Percentiles rank a stretch among this genome's conserved stretches.
Conservation (phyloP, 1,140 invertebrate species). For the Sitophilus oryzae region DNA sequence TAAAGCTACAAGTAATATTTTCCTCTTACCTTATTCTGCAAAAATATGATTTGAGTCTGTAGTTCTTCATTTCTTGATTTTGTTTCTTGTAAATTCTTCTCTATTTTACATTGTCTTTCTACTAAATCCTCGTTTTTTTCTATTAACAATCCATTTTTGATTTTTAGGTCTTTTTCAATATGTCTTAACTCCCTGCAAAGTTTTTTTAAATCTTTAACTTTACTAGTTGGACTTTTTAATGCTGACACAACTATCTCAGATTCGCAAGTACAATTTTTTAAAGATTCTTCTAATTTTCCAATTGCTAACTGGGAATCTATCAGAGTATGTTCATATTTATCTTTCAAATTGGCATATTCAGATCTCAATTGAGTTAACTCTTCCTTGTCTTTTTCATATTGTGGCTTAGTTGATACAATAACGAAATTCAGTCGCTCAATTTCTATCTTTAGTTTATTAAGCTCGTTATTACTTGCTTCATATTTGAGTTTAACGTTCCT, state of each 20-base stretch:
- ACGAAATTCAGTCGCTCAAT: constrained; percentile 1
- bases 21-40: background rate
- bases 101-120: background rate
- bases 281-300: background rate
- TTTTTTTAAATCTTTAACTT: constrained; percentile 15
- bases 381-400: constrained; percentile 10
- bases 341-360: constrained; percentile 1
- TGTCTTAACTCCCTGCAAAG: constrained; percentile 1
- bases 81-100: background rate
- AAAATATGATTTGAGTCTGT: background rate
- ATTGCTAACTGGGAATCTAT: background rate
- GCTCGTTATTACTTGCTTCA: background rate
- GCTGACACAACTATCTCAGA: no score
- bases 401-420: constrained; percentile 5
- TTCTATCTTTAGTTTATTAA: constrained; percentile 1
- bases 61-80: background rate
- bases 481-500: constrained; percentile 7
- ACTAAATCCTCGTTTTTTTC: background rate
- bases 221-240: background rate
- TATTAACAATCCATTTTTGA: constrained; percentile 5
- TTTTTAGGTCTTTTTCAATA: background rate
- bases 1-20: no score
- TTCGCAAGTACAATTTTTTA: background rate
- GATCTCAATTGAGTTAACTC: constrained; percentile 10
- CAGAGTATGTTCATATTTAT: constrained; percentile 3